Conservation (phyloP, 2,888 invertebrate species). For the Acanthopleura granulata region DNA sequence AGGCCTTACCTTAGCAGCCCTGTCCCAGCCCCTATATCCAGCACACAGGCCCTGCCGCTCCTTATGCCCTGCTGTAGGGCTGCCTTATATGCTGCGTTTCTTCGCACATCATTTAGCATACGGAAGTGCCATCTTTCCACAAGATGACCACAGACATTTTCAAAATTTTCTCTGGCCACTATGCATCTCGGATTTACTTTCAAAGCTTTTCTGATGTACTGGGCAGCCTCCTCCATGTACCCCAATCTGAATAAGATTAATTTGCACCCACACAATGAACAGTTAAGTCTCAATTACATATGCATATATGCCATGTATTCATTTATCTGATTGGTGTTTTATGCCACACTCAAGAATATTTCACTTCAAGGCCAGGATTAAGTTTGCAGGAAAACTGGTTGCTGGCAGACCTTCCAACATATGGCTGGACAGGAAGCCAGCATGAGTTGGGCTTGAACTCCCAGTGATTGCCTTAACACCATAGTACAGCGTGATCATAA, state of each 20-base stretch:
- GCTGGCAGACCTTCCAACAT: no score
- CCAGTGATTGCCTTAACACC: no score
- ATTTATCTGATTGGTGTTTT: no score
- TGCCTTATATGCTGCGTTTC: conserved; percentile 78
- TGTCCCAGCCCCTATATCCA: conserved; percentile 85
- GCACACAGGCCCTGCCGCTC: conserved; percentile 73
- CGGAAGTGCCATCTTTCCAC: conserved; percentile 86
- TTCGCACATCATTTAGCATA: conserved; percentile 82
- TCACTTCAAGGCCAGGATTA: no score
- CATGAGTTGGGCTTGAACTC: no score
- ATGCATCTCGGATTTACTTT: conserved; percentile 73
- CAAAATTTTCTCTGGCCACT: conserved; percentile 77
- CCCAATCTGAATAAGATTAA: conserved; percentile 71
- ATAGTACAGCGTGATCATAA: no score
- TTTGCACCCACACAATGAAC: not conserved
- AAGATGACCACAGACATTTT: conserved; percentile 78
- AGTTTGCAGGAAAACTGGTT: no score
- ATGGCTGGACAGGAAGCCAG: no score
- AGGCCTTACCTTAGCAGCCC: conserved; percentile 76
- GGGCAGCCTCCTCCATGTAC: conserved; percentile 74
- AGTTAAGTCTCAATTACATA: no score
- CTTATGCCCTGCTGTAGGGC: conserved; percentile 76
- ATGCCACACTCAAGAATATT: no score
- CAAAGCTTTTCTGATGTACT: conserved; percentile 75
- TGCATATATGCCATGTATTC: no score